Evolutionary conservation across 2,888 invertebrate species (phyloP).

Genomic region (Diplolepis rosae): DNA sequence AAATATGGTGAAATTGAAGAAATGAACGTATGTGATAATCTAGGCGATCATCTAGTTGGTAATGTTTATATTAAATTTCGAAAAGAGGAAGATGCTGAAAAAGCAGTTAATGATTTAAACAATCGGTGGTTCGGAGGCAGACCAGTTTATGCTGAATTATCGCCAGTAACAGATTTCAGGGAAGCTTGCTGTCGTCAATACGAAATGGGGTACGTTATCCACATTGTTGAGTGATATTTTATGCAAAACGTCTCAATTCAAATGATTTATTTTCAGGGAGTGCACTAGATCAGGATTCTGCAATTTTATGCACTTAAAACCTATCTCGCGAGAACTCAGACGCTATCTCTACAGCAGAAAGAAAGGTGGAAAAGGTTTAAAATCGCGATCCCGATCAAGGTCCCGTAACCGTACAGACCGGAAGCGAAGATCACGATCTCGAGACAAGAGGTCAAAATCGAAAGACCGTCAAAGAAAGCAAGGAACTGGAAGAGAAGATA

Average conservation of each 20-base stretch:
- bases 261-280: constrained; percentile 77
- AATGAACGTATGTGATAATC: constrained; percentile 99
- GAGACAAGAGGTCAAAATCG: constrained; percentile 69
- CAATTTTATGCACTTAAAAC: constrained; percentile 99
- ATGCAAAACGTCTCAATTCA: not conserved
- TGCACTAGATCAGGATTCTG: constrained; percentile 99
- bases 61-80: constrained; percentile 99
- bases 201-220: constrained; percentile 88
- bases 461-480: constrained; percentile 68
- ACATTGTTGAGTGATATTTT: too few relatives aligned
- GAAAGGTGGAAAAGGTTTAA: constrained; percentile 74
- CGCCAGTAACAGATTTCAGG: constrained; percentile 99
- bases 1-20: constrained; percentile 99
- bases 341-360: constrained; percentile 87
- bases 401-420: constrained; percentile 75
- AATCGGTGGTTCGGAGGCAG: constrained; percentile 99
- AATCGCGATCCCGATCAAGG: constrained; percentile 77
- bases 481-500: constrained; percentile 65
- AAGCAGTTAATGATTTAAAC: constrained; percentile 96
- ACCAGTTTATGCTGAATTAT: constrained; percentile 98
- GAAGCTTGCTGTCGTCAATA: constrained; percentile 99
- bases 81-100: constrained; percentile 98
- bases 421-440: constrained; percentile 70
- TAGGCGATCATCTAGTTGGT: constrained; percentile 98
- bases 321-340: constrained; percentile 95